These are phyloP conservation scores for Batillaria attramentaria DNA, from an alignment of 1,140 invertebrate species.

Conservation along the genomic window DNA sequence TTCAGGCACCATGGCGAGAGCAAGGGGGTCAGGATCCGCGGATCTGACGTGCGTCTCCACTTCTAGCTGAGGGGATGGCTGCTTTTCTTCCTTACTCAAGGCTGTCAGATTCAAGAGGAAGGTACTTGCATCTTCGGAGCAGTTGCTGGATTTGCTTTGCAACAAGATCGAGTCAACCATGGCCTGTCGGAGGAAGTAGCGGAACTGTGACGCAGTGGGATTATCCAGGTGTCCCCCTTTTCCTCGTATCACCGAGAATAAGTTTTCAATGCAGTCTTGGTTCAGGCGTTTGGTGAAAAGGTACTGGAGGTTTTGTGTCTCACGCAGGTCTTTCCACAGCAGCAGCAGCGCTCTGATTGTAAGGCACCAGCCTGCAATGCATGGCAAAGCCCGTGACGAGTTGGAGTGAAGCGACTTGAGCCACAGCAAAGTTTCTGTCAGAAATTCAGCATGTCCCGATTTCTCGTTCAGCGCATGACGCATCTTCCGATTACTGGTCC, in stretches of 20 bases:
- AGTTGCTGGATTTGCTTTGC: conserved; percentile 1
- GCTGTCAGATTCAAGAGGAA: too few species aligned
- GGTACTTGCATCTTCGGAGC: neutral
- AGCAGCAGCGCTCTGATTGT: neutral
- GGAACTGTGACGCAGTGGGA: neutral
- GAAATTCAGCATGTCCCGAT: neutral
- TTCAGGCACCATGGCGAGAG: too few species aligned
- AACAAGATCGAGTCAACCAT: conserved; percentile 6
- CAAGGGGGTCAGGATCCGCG: too few species aligned
- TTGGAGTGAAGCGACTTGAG: neutral
- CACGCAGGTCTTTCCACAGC: conserved; percentile 1
- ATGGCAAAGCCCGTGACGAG: neutral
- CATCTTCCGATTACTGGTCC: neutral
- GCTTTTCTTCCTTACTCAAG: too few species aligned
- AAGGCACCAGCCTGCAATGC: neutral
- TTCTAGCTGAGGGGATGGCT: too few species aligned
- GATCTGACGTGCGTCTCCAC: too few species aligned
- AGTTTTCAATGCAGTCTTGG: conserved; percentile 25
- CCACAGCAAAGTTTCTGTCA: neutral
- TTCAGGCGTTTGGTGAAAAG: conserved; percentile 12
- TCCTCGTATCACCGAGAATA: conserved; percentile 3
- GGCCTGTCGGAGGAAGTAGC: neutral
- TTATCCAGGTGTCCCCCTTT: neutral
- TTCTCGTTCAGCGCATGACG: neutral
- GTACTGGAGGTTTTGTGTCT: neutral